Evolutionary conservation across 2,797 vertebrate species (phyloP).

Genomic region (Apogon talboti): DNA sequence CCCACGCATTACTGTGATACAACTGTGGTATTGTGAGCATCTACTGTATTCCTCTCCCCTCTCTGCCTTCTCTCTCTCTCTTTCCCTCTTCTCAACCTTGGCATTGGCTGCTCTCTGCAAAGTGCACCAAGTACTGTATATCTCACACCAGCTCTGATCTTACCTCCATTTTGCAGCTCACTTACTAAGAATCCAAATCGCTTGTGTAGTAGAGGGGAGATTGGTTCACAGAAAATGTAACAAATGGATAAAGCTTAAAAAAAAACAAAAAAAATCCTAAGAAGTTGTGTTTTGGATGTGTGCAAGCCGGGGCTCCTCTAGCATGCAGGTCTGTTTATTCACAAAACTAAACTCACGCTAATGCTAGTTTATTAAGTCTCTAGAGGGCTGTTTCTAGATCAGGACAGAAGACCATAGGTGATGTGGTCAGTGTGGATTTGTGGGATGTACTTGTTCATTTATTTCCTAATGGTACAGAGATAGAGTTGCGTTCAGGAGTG

Average conservation of each 20-base stretch:
- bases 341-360: conserved; percentile 47
- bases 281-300: conserved; percentile 42
- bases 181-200: conserved; percentile 66
- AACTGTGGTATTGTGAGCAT: conserved; percentile 77
- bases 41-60: conserved; percentile 74
- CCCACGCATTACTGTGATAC: conserved; percentile 49
- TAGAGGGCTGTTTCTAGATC: conserved; percentile 43
- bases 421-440: conserved; percentile 33
- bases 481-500: conserved; percentile 65
- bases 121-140: conserved; percentile 78
- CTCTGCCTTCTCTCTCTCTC: conserved; percentile 52
- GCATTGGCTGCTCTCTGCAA: conserved; percentile 72
- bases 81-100: conserved; percentile 22
- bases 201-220: conserved; percentile 47
- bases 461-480: conserved; percentile 69
- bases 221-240: conserved; percentile 18
- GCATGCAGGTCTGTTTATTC: conserved; percentile 62
- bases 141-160: conserved; percentile 80
- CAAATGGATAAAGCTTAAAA: not conserved
- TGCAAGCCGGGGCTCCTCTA: conserved; percentile 45
- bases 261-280: conserved; percentile 32
- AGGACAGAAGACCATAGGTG: conserved; percentile 29
- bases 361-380: conserved; percentile 44
- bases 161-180: conserved; percentile 76
- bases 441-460: conserved; percentile 60